phyloP scores from a whole-genome alignment of 1,140 invertebrate species.

The Trichoplusia ni region DNA sequence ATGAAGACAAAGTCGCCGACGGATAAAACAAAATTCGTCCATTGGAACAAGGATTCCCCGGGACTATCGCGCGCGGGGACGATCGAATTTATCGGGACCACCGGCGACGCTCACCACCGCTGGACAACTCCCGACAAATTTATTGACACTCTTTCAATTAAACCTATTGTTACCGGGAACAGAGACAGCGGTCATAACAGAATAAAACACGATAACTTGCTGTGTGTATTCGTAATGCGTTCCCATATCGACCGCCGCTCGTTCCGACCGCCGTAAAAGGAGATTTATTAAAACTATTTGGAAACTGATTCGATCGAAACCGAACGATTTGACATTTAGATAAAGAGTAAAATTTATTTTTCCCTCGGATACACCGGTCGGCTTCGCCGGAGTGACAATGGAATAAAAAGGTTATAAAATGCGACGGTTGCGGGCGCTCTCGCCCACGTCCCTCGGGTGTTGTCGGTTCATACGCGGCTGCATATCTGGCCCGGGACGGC shows the following conservation, averaged over 20 bases:
- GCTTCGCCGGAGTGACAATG: conserved; percentile 74
- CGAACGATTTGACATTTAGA: conserved; percentile 81
- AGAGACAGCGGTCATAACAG: conserved; percentile 69
- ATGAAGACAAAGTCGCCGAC: conserved; percentile 65
- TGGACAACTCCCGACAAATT: conserved; percentile 67
- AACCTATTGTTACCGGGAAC: conserved; percentile 75
- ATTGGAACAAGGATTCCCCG: conserved; percentile 64
- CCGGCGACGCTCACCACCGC: conserved; percentile 62
- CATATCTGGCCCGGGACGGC: conserved; percentile 50
- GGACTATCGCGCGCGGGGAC: conserved; percentile 54
- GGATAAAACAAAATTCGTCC: conserved; percentile 73
- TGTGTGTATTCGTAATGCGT: conserved; percentile 74
- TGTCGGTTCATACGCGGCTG: conserved; percentile 56
- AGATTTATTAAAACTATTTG: conserved; percentile 82
- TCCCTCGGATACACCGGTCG: conserved; percentile 66
- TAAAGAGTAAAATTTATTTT: conserved; percentile 80
- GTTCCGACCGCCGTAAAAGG: conserved; percentile 74
- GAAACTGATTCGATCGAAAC: conserved; percentile 80
- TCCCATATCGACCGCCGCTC: conserved; percentile 66
- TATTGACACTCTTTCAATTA: conserved; percentile 81
- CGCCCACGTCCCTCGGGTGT: conserved; percentile 71
- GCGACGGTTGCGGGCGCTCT: conserved; percentile 60
- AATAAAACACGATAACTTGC: conserved; percentile 77
- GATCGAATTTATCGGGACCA: conserved; percentile 69
- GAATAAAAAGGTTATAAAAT: conserved; percentile 81